phyloP scores from a whole-genome alignment of 2,797 vertebrate genomes.

The Falco rusticolus region DNA sequence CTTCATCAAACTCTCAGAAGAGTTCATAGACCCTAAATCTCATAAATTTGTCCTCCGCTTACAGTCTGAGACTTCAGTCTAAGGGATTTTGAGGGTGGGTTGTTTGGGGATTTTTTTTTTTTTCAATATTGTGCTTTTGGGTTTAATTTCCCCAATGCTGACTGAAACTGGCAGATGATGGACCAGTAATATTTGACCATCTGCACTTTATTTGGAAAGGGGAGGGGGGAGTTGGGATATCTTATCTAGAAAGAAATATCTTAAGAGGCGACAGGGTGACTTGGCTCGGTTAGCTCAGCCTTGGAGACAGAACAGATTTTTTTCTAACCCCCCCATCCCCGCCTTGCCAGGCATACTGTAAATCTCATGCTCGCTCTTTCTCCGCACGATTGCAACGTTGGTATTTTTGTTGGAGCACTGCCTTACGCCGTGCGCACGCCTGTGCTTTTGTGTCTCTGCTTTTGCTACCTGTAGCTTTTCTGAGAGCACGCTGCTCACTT shows the following conservation, averaged over 20 bases:
- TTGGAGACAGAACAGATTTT: slow-evolving; percentile 47
- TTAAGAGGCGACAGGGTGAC: slow-evolving; percentile 34
- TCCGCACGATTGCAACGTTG: slow-evolving; percentile 13
- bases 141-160: slow-evolving; percentile 63
- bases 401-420: slow-evolving; percentile 28
- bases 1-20: slow-evolving; percentile 90
- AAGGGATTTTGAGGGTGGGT: slow-evolving; percentile 57
- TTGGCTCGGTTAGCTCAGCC: slow-evolving; percentile 35
- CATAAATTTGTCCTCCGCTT: slow-evolving; percentile 95
- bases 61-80: slow-evolving; percentile 96
- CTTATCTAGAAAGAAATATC: slow-evolving; percentile 43
- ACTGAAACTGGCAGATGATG: slow-evolving; percentile 75
- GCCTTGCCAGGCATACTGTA: not conserved
- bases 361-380: not conserved
- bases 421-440: not conserved
- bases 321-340: not conserved
- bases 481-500: not conserved
- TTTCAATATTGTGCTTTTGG: slow-evolving; percentile 63
- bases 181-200: slow-evolving; percentile 77
- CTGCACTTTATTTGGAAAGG: slow-evolving; percentile 79
- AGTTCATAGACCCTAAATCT: slow-evolving; percentile 94
- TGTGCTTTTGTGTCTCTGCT: not conserved
- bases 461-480: not conserved
- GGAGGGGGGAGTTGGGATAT: slow-evolving; percentile 45
- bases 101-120: slow-evolving; percentile 44